Evolutionary conservation across 64 coral and sea anemone genomes (phyloP).

Genomic region (Hydrozoanthus tunicans): DNA sequence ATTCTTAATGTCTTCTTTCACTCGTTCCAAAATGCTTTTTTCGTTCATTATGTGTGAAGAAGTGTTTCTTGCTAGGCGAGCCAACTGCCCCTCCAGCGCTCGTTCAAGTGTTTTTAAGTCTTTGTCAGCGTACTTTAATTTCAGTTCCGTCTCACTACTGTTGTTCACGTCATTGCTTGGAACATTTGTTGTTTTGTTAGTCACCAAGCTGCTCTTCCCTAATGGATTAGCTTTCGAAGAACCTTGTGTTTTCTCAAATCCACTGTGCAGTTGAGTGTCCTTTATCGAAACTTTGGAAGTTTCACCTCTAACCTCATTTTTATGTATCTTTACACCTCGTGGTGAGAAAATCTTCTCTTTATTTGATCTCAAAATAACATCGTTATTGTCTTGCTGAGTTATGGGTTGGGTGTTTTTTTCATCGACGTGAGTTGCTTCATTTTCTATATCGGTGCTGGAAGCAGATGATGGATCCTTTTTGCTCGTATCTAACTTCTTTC

Average conservation of each 20-base stretch:
- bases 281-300: neutral
- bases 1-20: conserved; percentile 27
- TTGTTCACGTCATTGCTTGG: neutral
- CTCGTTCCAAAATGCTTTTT: conserved; percentile 8
- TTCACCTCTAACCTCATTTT: neutral
- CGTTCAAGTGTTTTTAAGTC: conserved; percentile 30
- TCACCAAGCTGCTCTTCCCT: neutral
- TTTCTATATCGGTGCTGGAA: neutral
- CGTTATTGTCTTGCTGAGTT: neutral
- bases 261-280: too few species aligned
- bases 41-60: neutral
- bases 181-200: conserved; percentile 1
- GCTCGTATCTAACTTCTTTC: neutral
- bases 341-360: neutral
- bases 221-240: neutral
- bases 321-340: neutral
- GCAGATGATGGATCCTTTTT: neutral
- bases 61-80: neutral
- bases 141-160: conserved; percentile 1
- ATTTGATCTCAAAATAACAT: neutral
- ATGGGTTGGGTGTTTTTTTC: neutral
- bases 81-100: neutral
- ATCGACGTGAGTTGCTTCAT: neutral
- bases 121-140: conserved; percentile 27
- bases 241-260: too few species aligned